phyloP scores from a whole-genome alignment of 1,140 invertebrate species.

The Copidosoma floridanum region DNA sequence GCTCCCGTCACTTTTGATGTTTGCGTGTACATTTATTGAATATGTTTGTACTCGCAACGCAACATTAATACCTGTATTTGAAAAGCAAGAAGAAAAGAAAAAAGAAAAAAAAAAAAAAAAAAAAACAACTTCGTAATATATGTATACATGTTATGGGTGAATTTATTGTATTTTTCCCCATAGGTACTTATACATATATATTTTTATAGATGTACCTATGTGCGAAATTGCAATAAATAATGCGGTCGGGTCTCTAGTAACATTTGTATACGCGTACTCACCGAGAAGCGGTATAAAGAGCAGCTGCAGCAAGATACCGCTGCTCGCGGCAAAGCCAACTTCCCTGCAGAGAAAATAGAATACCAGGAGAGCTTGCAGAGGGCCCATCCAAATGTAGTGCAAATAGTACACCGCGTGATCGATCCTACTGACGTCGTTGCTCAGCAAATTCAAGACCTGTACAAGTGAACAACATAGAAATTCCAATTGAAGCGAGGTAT shows the following conservation, averaged over 20 bases:
- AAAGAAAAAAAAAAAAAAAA: not conserved
- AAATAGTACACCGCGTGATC: slow-evolving; percentile 68
- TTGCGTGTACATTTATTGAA: too few relatives aligned
- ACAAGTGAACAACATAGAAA: too few relatives aligned
- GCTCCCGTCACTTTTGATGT: too few relatives aligned
- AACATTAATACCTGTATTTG: too few relatives aligned
- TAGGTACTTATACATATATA: too few relatives aligned
- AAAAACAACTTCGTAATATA: too few relatives aligned
- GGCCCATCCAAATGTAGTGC: slow-evolving; percentile 80
- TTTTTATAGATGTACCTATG: not conserved
- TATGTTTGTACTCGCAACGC: too few relatives aligned
- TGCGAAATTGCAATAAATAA: not conserved
- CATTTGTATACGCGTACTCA: slow-evolving; percentile 40
- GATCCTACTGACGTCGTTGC: slow-evolving; percentile 81
- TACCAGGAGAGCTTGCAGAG: slow-evolving; percentile 74
- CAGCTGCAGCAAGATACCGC: slow-evolving; percentile 76
- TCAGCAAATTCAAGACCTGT: slow-evolving; percentile 90
- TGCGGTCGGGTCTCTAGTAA: too few relatives aligned
- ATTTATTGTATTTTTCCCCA: too few relatives aligned
- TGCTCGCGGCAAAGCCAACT: slow-evolving; percentile 72
- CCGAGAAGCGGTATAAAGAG: slow-evolving; percentile 83
- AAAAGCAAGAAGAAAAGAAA: too few relatives aligned
- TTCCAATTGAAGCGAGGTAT: too few relatives aligned
- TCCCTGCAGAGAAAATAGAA: slow-evolving; percentile 74
- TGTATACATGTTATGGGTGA: too few relatives aligned